A percentile compares a stretch with the other conserved stretches of the same genome.
Conservation (phyloP, 2,888 invertebrate genomes). For the Caenorhabditis sinica region DNA sequence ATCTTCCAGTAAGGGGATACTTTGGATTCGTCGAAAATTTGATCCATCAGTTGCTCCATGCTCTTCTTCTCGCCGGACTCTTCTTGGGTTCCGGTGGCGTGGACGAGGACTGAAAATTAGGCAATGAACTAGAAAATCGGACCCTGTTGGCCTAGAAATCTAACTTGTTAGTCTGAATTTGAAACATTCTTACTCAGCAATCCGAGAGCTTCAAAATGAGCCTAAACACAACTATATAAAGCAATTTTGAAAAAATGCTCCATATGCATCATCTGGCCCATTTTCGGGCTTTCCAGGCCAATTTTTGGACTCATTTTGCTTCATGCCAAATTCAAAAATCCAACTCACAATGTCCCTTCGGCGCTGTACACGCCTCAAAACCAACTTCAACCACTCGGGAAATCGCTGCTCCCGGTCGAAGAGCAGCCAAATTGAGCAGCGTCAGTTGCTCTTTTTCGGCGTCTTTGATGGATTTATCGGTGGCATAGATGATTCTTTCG, state of each 20-base stretch:
- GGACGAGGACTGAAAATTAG: slow-evolving; percentile 56
- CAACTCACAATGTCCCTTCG: slow-evolving; percentile 75
- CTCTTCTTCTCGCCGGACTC: background rate
- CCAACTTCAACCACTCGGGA: slow-evolving; percentile 70
- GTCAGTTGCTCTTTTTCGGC: slow-evolving; percentile 73
- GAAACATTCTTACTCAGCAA: too few species aligned
- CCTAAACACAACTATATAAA: background rate
- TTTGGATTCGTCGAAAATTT: slow-evolving; percentile 49
- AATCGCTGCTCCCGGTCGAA: slow-evolving; percentile 38
- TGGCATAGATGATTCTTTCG: slow-evolving; percentile 67
- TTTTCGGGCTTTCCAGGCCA: background rate
- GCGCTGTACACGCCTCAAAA: slow-evolving; percentile 70
- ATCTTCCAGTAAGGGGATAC: slow-evolving; percentile 58
- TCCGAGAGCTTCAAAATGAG: background rate
- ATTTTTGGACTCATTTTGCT: too few species aligned
- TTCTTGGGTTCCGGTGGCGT: slow-evolving; percentile 59
- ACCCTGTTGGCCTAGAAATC: background rate
- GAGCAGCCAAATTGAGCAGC: slow-evolving; percentile 67
- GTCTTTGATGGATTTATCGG: slow-evolving; percentile 65
- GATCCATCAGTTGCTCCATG: slow-evolving; percentile 33
- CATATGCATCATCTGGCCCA: background rate
- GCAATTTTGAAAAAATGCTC: background rate
- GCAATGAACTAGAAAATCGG: background rate
- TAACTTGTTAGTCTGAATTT: too few species aligned
- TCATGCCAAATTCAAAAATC: slow-evolving; percentile 4